These are phyloP conservation scores for Xenentodon cancila DNA, from an alignment of 2,797 vertebrate genomes.

Conservation along the genomic window DNA sequence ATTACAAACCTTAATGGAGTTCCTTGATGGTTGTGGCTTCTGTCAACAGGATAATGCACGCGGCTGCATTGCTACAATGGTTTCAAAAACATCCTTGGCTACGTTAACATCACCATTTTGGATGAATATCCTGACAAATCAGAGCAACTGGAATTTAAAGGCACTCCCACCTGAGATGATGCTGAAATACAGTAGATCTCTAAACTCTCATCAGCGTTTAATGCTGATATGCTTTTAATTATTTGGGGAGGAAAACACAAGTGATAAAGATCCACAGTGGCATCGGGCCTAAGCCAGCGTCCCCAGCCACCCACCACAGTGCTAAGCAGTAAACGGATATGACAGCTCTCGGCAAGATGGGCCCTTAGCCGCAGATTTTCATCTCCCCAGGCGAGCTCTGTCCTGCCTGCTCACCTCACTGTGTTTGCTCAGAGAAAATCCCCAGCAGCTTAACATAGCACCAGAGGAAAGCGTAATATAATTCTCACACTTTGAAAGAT, in stretches of 20 bases:
- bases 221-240: constrained; percentile 17
- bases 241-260: constrained; percentile 35
- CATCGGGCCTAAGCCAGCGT: constrained; percentile 24
- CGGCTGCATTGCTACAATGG: too few relatives aligned
- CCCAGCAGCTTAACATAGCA: constrained; percentile 46
- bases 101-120: too few relatives aligned
- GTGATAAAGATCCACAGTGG: constrained; percentile 32
- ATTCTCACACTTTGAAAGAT: constrained; percentile 61
- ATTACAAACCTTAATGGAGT: too few relatives aligned
- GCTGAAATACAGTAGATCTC: constrained; percentile 33
- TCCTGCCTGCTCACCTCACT: constrained; percentile 57
- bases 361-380: constrained; percentile 51
- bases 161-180: not conserved
- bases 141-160: not conserved
- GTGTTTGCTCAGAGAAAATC: constrained; percentile 46
- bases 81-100: too few relatives aligned
- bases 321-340: constrained; percentile 63
- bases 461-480: constrained; percentile 61
- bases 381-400: constrained; percentile 64
- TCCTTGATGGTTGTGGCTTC: too few relatives aligned
- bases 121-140: too few relatives aligned
- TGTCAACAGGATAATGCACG: too few relatives aligned
- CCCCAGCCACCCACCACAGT: constrained; percentile 30
- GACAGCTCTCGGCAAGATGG: constrained; percentile 54
- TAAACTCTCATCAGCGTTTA: constrained; percentile 21